These are phyloP conservation scores for Allolobophora icterica DNA, from an alignment of 2,888 invertebrate species.

Conservation along the genomic window DNA sequence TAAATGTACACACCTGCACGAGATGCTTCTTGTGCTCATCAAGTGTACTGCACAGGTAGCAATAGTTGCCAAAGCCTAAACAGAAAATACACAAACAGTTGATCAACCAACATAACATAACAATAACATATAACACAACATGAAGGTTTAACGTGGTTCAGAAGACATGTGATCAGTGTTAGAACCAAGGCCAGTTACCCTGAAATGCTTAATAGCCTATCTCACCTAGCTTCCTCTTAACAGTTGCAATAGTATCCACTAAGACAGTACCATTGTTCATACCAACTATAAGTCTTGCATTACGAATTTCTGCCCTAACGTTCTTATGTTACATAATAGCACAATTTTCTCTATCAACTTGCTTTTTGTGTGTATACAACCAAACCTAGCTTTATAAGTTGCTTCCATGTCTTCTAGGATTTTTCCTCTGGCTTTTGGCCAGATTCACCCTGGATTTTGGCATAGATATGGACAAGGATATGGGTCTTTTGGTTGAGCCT, in stretches of 20 bases:
- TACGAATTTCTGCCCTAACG: too few species aligned
- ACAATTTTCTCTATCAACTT: background rate
- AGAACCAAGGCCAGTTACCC: too few species aligned
- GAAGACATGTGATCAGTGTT: too few species aligned
- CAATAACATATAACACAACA: background rate
- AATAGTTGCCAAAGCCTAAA: background rate
- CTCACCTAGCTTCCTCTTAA: too few species aligned
- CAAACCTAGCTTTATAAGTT: background rate
- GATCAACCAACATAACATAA: background rate
- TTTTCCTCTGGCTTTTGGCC: background rate
- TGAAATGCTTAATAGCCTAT: too few species aligned
- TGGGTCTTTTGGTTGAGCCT: too few species aligned
- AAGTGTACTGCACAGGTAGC: slow-evolving; percentile 20
- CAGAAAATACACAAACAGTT: background rate
- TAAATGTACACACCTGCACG: background rate
- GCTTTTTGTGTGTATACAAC: background rate
- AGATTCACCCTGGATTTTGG: background rate
- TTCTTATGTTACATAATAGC: background rate
- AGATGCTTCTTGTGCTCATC: slow-evolving; percentile 23
- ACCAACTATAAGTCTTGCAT: too few species aligned
- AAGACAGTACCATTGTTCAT: too few species aligned
- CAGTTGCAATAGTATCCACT: too few species aligned
- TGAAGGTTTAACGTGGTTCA: too few species aligned
- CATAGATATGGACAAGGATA: too few species aligned
- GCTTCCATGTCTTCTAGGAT: background rate